Conservation (phyloP, 2,113 vertebrate genomes). For the Syngnathus scovelli region DNA sequence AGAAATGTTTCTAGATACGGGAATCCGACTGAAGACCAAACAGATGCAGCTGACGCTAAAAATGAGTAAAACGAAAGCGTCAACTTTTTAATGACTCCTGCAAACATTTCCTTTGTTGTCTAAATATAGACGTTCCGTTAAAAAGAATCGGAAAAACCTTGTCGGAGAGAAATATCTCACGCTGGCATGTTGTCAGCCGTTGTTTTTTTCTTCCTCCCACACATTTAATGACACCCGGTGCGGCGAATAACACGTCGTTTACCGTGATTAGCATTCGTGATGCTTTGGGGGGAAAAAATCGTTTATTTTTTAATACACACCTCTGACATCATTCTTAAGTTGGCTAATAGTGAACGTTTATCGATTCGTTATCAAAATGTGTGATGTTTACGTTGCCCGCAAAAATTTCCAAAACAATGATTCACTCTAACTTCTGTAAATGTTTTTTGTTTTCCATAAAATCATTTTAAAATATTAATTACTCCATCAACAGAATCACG, state of each 20-base stretch:
- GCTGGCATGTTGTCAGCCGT: slow-evolving; percentile 39
- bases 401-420: too few species aligned
- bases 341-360: neutral
- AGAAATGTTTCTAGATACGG: too few species aligned
- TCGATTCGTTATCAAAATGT: neutral
- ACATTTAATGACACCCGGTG: slow-evolving; percentile 46
- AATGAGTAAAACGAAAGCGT: slow-evolving; percentile 1
- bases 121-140: slow-evolving; percentile 40
- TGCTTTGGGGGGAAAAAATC: slow-evolving; percentile 4
- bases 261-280: slow-evolving; percentile 37
- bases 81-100: neutral
- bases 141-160: slow-evolving; percentile 3
- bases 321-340: slow-evolving; percentile 22
- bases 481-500: too few species aligned
- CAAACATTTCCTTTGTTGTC: slow-evolving; percentile 19
- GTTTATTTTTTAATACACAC: slow-evolving; percentile 5
- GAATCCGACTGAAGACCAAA: too few species aligned
- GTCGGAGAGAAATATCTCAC: slow-evolving; percentile 8
- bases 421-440: too few species aligned
- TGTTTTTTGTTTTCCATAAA: too few species aligned
- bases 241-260: slow-evolving; percentile 29
- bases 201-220: slow-evolving; percentile 39
- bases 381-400: too few species aligned
- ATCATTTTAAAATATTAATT: too few species aligned
- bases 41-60: neutral